Percentiles rank a stretch among this genome's conserved stretches.
These are phyloP conservation scores for Reinhardtius hippoglossoides DNA, from an alignment of 2,113 vertebrate species.

Conservation along the genomic window DNA sequence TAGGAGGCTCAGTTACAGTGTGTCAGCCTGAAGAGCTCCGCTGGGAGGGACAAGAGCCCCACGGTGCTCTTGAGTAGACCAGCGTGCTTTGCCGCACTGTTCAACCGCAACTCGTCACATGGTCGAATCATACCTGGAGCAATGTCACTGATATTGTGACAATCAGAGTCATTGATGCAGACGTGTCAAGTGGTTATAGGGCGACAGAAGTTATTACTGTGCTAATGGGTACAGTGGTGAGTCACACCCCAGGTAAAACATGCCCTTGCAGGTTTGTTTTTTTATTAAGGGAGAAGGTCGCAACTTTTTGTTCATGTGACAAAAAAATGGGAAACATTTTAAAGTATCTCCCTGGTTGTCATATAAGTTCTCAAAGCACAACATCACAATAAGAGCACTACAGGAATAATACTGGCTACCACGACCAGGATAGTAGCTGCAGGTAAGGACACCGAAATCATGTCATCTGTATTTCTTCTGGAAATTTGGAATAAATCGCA, in stretches of 20 bases:
- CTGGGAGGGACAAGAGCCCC: slow-evolving; percentile 47
- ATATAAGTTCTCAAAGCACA: neutral
- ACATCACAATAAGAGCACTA: slow-evolving; percentile 35
- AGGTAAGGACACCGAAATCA: neutral
- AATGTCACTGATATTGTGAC: slow-evolving; percentile 8
- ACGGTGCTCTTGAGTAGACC: slow-evolving; percentile 35
- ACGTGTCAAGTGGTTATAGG: slow-evolving; percentile 6
- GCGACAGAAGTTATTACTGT: slow-evolving; percentile 11
- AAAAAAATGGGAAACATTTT: neutral
- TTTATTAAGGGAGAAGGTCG: neutral
- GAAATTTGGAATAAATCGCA: neutral
- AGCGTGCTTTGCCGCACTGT: slow-evolving; percentile 19
- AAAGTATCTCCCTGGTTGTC: neutral
- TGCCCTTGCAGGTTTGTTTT: slow-evolving; percentile 2
- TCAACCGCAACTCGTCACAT: slow-evolving; percentile 32
- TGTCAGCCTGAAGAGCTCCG: slow-evolving; percentile 27
- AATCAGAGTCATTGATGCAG: slow-evolving; percentile 15
- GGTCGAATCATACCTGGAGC: slow-evolving; percentile 16
- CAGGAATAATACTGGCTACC: slow-evolving; percentile 12
- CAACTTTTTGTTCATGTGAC: neutral
- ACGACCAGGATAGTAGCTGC: neutral
- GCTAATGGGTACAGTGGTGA: slow-evolving; percentile 22
- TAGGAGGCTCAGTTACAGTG: slow-evolving; percentile 31
- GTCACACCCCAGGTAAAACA: slow-evolving; percentile 8
- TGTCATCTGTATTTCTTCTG: neutral